Percentiles rank a stretch among this genome's conserved stretches.
Evolutionary conservation across 2,113 vertebrate species (phyloP).

Genomic region (Alligator mississippiensis): DNA sequence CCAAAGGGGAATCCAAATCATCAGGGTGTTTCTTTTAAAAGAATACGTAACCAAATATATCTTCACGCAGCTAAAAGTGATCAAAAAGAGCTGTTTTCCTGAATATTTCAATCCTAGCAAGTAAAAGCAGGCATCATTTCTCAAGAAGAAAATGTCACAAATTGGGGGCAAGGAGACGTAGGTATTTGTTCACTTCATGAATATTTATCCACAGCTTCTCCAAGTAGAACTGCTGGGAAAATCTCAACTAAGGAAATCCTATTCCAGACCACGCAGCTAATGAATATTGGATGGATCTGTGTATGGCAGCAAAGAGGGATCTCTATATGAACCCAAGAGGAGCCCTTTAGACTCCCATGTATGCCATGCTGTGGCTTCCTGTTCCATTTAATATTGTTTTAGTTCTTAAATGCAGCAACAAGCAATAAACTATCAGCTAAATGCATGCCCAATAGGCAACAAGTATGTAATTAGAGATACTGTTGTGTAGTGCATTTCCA

Average conservation of each 20-base stretch:
- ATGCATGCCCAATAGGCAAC: background rate
- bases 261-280: background rate
- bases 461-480: background rate
- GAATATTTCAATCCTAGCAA: background rate
- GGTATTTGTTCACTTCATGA: background rate
- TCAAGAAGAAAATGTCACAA: background rate
- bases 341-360: background rate
- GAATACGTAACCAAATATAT: background rate
- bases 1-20: slow-evolving; percentile 19
- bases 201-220: background rate
- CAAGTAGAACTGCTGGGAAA: background rate
- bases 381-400: background rate
- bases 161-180: background rate
- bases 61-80: background rate
- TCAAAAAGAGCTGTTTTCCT: background rate
- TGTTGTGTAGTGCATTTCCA: background rate
- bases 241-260: background rate
- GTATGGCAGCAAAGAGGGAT: background rate
- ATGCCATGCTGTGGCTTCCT: background rate
- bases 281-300: background rate
- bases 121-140: background rate
- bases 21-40: background rate
- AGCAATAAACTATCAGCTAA: background rate
- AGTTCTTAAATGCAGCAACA: background rate
- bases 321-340: background rate